Percentiles rank a stretch among this genome's conserved stretches.
Evolutionary conservation across 1,140 invertebrate genomes (phyloP).

Genomic region (Sesamia nonagrioides): DNA sequence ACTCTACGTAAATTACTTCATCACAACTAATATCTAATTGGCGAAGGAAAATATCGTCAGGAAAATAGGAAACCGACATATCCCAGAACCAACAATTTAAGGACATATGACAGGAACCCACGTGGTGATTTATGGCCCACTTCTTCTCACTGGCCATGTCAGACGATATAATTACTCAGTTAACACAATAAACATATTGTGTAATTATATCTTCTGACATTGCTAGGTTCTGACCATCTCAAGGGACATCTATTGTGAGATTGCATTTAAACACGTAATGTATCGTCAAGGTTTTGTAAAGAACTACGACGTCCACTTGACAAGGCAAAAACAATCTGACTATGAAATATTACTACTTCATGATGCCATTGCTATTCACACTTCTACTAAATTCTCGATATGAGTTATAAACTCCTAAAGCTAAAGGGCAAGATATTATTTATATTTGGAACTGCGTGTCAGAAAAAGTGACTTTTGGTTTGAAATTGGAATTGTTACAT

Average conservation of each 20-base stretch:
- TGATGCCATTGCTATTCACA: conserved; percentile 8
- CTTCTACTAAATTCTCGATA: not conserved
- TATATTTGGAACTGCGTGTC: no score
- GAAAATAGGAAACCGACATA: no score
- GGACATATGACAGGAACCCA: no score
- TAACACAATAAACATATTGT: no score
- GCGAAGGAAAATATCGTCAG: no score
- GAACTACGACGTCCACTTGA: not conserved
- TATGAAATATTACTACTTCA: not conserved
- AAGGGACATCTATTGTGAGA: not conserved
- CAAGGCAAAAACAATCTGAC: conserved; percentile 8
- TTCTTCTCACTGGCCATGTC: no score
- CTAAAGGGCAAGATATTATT: not conserved
- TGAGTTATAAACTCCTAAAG: not conserved
- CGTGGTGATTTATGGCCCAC: no score
- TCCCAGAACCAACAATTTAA: no score
- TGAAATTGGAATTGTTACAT: not conserved
- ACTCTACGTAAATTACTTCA: no score
- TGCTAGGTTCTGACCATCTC: not conserved
- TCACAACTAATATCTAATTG: no score
- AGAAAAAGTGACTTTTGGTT: not conserved
- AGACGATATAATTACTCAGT: not conserved
- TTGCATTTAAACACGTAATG: not conserved
- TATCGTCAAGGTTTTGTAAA: not conserved
- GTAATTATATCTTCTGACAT: no score